phyloP scores from a whole-genome alignment of 2,797 vertebrate species.

The Sebastes taczanowskii region DNA sequence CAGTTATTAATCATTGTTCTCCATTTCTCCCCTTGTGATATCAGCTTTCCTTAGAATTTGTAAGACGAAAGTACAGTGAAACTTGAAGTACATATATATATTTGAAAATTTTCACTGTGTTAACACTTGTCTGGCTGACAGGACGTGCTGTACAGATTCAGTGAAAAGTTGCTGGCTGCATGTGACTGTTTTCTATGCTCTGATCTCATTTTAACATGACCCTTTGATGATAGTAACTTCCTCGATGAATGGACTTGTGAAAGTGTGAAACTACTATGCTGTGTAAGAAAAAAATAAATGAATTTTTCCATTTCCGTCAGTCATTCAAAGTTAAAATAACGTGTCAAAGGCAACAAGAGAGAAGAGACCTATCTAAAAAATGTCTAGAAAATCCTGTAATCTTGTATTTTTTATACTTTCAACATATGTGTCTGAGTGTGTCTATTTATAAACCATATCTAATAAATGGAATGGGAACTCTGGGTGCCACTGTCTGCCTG shows the following conservation, averaged over 20 bases:
- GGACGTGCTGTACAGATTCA: conserved; percentile 64
- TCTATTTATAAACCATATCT: conserved; percentile 82
- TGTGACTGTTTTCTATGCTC: conserved; percentile 75
- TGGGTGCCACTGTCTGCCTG: conserved; percentile 10
- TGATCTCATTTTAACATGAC: conserved; percentile 65
- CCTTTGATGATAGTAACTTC: conserved; percentile 70
- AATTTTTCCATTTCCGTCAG: conserved; percentile 70
- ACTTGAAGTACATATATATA: conserved; percentile 52
- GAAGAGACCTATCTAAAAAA: conserved; percentile 77
- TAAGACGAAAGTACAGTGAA: conserved; percentile 43
- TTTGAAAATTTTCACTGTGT: conserved; percentile 31
- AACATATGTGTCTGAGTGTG: conserved; percentile 77
- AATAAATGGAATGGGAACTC: conserved; percentile 82
- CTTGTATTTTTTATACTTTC: conserved; percentile 81
- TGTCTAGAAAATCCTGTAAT: conserved; percentile 70
- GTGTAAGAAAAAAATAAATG: conserved; percentile 51
- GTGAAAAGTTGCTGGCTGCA: conserved; percentile 72
- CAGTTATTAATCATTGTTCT: conserved; percentile 10
- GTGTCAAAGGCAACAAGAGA: conserved; percentile 54
- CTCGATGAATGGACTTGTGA: conserved; percentile 77
- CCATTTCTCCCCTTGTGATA: conserved; percentile 27
- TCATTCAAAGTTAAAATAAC: conserved; percentile 61
- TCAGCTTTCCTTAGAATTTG: conserved; percentile 35
- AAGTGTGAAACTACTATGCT: conserved; percentile 69
- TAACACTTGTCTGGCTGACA: conserved; percentile 36